Conservation (phyloP, 2,113 vertebrate species). For the Mionectes macconnelli region DNA sequence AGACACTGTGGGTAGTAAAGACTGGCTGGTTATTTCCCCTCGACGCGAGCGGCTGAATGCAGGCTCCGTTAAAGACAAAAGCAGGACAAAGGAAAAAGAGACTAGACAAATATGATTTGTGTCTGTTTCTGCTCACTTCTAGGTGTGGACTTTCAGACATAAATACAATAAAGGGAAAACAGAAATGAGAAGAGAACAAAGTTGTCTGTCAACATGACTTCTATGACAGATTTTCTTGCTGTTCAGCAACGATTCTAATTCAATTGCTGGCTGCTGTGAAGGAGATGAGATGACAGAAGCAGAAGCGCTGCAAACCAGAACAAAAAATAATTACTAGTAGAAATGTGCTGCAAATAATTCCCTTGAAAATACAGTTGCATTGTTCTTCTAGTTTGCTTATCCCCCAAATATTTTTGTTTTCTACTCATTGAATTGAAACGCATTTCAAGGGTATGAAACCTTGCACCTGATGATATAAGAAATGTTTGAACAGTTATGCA, state of each 20-base stretch:
- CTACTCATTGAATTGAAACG: conserved; percentile 3
- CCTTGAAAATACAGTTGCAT: conserved; percentile 43
- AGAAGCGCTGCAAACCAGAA: conserved; percentile 64
- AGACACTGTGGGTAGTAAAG: conserved; percentile 27
- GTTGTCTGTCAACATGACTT: conserved; percentile 65
- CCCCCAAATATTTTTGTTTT: conserved; percentile 44
- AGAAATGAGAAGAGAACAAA: conserved; percentile 52
- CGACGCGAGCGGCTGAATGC: neutral
- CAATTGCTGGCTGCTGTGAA: conserved; percentile 72
- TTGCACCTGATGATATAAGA: neutral
- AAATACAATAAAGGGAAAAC: conserved; percentile 58
- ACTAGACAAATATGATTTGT: neutral
- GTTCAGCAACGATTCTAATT: conserved; percentile 68
- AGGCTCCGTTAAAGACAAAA: conserved; percentile 2
- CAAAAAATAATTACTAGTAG: conserved; percentile 70
- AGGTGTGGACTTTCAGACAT: conserved; percentile 45
- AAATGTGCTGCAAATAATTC: conserved; percentile 58
- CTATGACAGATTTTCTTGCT: conserved; percentile 67
- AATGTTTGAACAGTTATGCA: neutral
- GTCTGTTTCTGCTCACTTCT: conserved; percentile 21
- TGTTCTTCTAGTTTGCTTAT: conserved; percentile 22
- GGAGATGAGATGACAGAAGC: conserved; percentile 70
- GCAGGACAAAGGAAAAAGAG: conserved; percentile 23
- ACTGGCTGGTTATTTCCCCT: neutral
- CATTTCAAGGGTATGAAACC: neutral